Percentiles rank a stretch among this genome's conserved stretches.
Evolutionary conservation across 2,113 vertebrate species (phyloP).

Genomic region (Terrapene triunguis): DNA sequence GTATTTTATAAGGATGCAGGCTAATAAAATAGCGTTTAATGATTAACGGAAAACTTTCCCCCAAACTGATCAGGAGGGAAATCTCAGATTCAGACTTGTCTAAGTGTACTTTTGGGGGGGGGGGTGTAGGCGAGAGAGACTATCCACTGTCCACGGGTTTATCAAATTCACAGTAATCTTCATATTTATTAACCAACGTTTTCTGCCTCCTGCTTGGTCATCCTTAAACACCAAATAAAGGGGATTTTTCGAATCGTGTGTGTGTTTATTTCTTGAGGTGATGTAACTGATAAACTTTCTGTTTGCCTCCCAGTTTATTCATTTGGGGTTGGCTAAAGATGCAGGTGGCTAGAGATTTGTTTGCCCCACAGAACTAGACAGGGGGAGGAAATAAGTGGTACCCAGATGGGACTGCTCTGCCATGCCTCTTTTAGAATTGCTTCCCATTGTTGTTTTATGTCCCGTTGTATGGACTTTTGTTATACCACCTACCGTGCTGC

Average conservation of each 20-base stretch:
- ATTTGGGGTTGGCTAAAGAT: neutral
- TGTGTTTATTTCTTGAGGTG: accelerated
- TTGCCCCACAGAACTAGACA: neutral
- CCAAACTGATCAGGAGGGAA: neutral
- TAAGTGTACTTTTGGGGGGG: neutral
- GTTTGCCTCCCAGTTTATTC: neutral
- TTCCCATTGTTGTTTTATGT: accelerated
- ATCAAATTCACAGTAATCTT: accelerated
- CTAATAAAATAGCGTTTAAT: neutral
- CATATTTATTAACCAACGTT: accelerated
- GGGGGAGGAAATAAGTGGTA: neutral
- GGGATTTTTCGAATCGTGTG: neutral
- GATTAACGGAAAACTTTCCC: neutral
- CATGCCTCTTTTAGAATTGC: neutral
- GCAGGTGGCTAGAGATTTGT: neutral
- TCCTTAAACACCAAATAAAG: conserved; percentile 29
- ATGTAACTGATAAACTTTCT: neutral
- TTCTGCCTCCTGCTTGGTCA: neutral
- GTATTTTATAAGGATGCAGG: neutral
- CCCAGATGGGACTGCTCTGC: neutral
- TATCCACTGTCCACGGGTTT: neutral
- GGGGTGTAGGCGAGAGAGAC: neutral
- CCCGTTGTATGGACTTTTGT: accelerated
- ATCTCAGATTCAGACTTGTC: neutral
- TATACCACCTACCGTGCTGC: accelerated